A percentile compares a stretch with the other conserved stretches of the same genome.
Evolutionary conservation across 2,888 invertebrate species (phyloP).

Genomic region (Leucania comma): DNA sequence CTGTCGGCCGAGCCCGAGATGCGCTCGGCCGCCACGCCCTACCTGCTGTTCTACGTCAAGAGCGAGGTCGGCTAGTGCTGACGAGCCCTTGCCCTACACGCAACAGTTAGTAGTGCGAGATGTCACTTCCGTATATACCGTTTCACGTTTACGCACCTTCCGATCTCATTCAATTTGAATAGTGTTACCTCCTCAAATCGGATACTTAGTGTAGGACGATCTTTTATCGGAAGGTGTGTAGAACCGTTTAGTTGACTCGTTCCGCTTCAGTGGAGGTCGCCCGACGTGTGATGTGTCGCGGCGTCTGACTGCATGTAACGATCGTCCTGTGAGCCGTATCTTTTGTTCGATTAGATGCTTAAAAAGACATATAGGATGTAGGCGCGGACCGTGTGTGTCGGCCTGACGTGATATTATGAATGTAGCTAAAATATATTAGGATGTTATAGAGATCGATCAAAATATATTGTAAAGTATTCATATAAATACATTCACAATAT

Average conservation of each 20-base stretch:
- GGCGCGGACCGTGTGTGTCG: slow-evolving; percentile 74
- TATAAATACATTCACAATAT: slow-evolving; percentile 66
- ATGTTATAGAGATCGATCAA: slow-evolving; percentile 66
- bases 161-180: slow-evolving; percentile 26
- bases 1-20: slow-evolving; percentile 93
- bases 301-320: slow-evolving; percentile 37
- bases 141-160: slow-evolving; percentile 35
- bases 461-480: slow-evolving; percentile 66
- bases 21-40: slow-evolving; percentile 95
- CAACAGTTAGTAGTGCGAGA: slow-evolving; percentile 11
- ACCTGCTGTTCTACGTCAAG: slow-evolving; percentile 95
- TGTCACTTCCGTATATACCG: slow-evolving; percentile 30
- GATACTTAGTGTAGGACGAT: slow-evolving; percentile 39
- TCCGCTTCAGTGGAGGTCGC: slow-evolving; percentile 37
- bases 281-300: slow-evolving; percentile 36
- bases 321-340: slow-evolving; percentile 50
- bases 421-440: slow-evolving; percentile 77
- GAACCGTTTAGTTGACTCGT: slow-evolving; percentile 36
- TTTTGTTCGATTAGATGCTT: slow-evolving; percentile 74
- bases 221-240: slow-evolving; percentile 48
- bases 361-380: slow-evolving; percentile 79
- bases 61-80: slow-evolving; percentile 86
- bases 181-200: slow-evolving; percentile 27
- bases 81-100: slow-evolving; percentile 7
- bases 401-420: slow-evolving; percentile 84